Evolutionary conservation across 2,888 invertebrate genomes (phyloP).

Genomic region (Drosophila atripex): DNA sequence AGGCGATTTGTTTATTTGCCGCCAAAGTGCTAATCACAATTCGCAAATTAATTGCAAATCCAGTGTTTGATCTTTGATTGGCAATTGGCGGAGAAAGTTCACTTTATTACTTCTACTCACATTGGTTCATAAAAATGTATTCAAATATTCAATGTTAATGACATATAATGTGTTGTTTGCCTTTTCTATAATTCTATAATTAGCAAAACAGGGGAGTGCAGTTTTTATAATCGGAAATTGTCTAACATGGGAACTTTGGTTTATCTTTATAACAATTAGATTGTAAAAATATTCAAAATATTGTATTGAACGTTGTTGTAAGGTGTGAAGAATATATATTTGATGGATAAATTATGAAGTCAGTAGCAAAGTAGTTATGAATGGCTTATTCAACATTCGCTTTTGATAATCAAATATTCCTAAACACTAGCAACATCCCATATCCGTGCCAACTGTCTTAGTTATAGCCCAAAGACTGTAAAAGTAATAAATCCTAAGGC

Average conservation of each 20-base stretch:
- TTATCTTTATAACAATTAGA: neutral
- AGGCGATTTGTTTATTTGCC: constrained; percentile 12
- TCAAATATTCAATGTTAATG: neutral
- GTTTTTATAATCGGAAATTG: constrained; percentile 1
- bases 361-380: neutral
- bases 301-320: neutral
- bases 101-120: neutral
- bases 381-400: neutral
- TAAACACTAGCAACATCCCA: no score
- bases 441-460: no score
- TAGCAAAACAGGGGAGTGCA: neutral
- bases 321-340: neutral
- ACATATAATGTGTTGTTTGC: neutral
- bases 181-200: neutral
- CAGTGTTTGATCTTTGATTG: neutral
- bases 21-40: constrained; percentile 44
- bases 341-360: neutral
- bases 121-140: neutral
- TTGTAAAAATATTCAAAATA: neutral
- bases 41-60: constrained; percentile 13
- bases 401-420: no score
- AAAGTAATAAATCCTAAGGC: no score
- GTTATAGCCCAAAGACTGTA: no score
- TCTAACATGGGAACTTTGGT: neutral
- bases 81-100: constrained; percentile 9